A percentile compares a stretch with the other conserved stretches of the same genome.
Conservation (phyloP, 1,140 invertebrate species). For the Diabrotica virgifera region DNA sequence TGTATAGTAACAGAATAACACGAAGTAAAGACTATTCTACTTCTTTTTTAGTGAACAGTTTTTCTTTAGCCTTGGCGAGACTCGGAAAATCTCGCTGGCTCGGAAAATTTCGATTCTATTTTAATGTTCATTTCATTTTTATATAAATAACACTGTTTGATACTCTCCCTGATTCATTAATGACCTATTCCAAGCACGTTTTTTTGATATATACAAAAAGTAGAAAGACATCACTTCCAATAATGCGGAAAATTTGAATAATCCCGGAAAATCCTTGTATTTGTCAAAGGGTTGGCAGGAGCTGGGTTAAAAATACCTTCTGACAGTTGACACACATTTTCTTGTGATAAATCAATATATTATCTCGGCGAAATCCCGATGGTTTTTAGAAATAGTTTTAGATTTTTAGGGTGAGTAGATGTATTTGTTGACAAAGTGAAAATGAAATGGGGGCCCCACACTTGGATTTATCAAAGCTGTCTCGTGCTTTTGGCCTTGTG, state of each 20-base stretch:
- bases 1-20: too few relatives aligned
- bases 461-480: slow-evolving; percentile 29
- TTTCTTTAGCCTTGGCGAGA: too few relatives aligned
- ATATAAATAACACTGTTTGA: background rate
- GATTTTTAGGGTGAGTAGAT: slow-evolving; percentile 4
- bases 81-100: background rate
- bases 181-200: too few relatives aligned
- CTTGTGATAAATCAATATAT: slow-evolving; percentile 1
- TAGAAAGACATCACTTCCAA: too few relatives aligned
- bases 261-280: background rate
- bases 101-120: background rate
- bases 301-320: background rate
- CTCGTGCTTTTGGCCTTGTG: slow-evolving; percentile 30
- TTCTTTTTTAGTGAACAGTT: too few relatives aligned
- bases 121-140: background rate
- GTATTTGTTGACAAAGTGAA: slow-evolving; percentile 20
- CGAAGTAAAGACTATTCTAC: too few relatives aligned
- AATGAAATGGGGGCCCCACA: slow-evolving; percentile 37
- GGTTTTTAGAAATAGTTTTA: background rate
- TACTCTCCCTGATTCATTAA: too few relatives aligned
- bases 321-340: slow-evolving; percentile 2
- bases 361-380: background rate
- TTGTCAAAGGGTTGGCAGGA: slow-evolving; percentile 1
- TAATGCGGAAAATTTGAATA: background rate
- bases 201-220: too few relatives aligned